These are phyloP conservation scores for Synodontis membranacea DNA, from an alignment of 2,113 vertebrate species.

Conservation along the genomic window DNA sequence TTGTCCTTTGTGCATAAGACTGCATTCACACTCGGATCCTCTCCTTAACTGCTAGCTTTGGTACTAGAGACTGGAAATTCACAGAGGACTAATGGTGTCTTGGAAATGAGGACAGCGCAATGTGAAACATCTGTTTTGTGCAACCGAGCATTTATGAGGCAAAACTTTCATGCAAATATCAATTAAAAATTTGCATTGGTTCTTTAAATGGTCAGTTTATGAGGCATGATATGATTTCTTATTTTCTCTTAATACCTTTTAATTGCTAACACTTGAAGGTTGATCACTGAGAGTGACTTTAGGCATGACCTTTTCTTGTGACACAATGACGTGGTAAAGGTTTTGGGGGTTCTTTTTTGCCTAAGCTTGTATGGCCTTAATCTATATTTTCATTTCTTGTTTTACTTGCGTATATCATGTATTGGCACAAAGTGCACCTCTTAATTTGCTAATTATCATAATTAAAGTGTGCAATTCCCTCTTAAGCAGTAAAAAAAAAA, in stretches of 20 bases:
- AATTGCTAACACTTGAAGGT: slow-evolving; percentile 22
- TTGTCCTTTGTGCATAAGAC: slow-evolving; percentile 47
- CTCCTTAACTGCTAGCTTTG: slow-evolving; percentile 22
- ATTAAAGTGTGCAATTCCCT: slow-evolving; percentile 65
- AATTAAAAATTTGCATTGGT: slow-evolving; percentile 35
- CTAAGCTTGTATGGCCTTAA: slow-evolving; percentile 89
- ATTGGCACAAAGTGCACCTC: slow-evolving; percentile 79
- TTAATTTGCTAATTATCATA: slow-evolving; percentile 71
- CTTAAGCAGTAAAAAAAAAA: slow-evolving; percentile 63
- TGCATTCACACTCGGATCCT: slow-evolving; percentile 22
- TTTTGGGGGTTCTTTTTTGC: slow-evolving; percentile 61
- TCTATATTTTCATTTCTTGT: slow-evolving; percentile 46
- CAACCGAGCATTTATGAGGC: slow-evolving; percentile 32
- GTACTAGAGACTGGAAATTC: slow-evolving; percentile 41
- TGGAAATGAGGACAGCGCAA: slow-evolving; percentile 27
- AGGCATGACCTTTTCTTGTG: slow-evolving; percentile 42
- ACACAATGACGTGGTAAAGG: slow-evolving; percentile 45
- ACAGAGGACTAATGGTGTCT: slow-evolving; percentile 31
- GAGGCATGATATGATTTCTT: slow-evolving; percentile 46
- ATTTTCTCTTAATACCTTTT: slow-evolving; percentile 10
- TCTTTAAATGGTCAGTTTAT: slow-evolving; percentile 35
- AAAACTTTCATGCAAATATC: slow-evolving; percentile 32
- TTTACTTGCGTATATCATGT: slow-evolving; percentile 79
- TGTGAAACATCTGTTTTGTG: slow-evolving; percentile 41
- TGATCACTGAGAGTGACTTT: slow-evolving; percentile 41